Percentiles rank a stretch among this genome's conserved stretches.
Evolutionary conservation across 2,797 vertebrate genomes (phyloP).

Genomic region (Aselliscus stoliczkanus): DNA sequence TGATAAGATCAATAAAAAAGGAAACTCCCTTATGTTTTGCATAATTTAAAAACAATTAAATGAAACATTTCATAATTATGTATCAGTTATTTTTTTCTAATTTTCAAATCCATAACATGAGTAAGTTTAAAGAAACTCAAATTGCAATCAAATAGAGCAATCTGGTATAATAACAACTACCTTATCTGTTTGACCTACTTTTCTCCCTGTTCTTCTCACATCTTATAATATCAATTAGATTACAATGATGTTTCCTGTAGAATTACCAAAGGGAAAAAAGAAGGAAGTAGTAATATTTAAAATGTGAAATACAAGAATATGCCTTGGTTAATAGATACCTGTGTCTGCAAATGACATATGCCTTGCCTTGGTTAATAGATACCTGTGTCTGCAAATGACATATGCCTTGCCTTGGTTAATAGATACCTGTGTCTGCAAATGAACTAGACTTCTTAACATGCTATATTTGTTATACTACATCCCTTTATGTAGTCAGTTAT

Average conservation of each 20-base stretch:
- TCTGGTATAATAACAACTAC: not conserved
- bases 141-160: not conserved
- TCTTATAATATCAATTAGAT: not conserved
- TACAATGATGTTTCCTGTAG: not conserved
- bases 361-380: not conserved
- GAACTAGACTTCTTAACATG: not conserved
- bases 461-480: not conserved
- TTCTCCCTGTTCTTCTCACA: constrained; percentile 28
- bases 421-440: not conserved
- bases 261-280: not conserved
- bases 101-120: not conserved
- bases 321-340: not conserved
- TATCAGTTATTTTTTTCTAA: not conserved
- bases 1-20: not conserved
- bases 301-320: not conserved
- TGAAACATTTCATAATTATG: not conserved
- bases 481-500: not conserved
- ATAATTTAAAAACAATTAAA: not conserved
- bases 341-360: too few species aligned
- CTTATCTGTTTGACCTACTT: constrained; percentile 25
- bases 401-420: not conserved
- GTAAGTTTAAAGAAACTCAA: not conserved
- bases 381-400: too few species aligned
- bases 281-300: not conserved
- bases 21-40: not conserved